phyloP scores from a whole-genome alignment of 2,797 vertebrate species.

The Ispidina lecontei region DNA sequence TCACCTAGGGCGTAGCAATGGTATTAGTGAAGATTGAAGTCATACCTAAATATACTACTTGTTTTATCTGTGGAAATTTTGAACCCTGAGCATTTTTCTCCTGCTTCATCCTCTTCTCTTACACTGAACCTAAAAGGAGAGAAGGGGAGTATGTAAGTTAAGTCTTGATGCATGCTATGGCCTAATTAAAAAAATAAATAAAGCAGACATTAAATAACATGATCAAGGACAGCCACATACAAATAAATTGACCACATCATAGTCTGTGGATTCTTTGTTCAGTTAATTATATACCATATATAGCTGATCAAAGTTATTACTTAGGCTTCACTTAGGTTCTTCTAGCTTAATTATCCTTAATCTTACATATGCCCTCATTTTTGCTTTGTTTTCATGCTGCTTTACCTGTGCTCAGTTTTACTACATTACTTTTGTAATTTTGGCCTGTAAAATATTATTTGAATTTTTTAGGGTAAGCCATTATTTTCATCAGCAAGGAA shows the following conservation, averaged over 20 bases:
- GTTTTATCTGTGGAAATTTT: background rate
- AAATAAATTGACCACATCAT: background rate
- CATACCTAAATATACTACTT: background rate
- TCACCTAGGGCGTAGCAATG: background rate
- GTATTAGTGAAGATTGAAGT: background rate
- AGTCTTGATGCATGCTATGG: background rate
- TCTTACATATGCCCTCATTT: background rate
- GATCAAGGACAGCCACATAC: background rate
- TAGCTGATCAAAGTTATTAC: background rate
- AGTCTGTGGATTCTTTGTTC: background rate
- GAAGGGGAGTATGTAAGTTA: background rate
- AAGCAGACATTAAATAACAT: background rate
- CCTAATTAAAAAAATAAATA: background rate
- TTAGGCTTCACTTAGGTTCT: background rate
- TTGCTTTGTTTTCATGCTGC: background rate
- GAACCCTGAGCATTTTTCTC: background rate
- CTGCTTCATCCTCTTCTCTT: background rate
- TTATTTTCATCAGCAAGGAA: background rate
- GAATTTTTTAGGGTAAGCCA: background rate
- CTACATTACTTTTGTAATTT: background rate
- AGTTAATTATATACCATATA: background rate
- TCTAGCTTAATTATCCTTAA: background rate
- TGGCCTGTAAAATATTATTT: background rate
- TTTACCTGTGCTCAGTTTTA: background rate
- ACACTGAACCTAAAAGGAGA: background rate